Percentiles rank a stretch among this genome's conserved stretches.
phyloP scores from a whole-genome alignment of 1,140 invertebrate genomes.

The Lethocerus indicus region DNA sequence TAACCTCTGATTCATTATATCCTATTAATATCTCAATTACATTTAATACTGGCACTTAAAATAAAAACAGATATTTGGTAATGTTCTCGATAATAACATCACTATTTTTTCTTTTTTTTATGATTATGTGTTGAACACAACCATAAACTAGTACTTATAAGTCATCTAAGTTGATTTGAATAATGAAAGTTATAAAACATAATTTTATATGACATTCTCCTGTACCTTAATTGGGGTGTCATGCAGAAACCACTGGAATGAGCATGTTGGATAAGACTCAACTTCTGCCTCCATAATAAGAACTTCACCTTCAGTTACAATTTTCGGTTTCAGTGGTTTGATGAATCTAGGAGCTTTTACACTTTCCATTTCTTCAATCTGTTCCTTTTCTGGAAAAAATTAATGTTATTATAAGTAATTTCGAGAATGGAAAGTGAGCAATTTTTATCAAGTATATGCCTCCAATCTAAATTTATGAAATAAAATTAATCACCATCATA shows the following conservation, averaged over 20 bases:
- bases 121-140: background rate
- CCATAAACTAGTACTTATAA: too few relatives aligned
- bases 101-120: background rate
- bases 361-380: conserved; percentile 32
- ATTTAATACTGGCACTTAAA: background rate
- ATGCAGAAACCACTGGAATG: conserved; percentile 74
- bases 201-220: too few relatives aligned
- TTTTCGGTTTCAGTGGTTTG: conserved; percentile 48
- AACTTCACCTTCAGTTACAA: conserved; percentile 52
- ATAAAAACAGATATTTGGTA: background rate
- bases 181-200: too few relatives aligned
- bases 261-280: conserved; percentile 55
- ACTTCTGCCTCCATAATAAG: conserved; percentile 62
- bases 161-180: background rate
- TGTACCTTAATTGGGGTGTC: conserved; percentile 29
- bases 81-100: background rate
- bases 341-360: conserved; percentile 56
- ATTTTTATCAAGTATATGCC: too few relatives aligned
- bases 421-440: too few relatives aligned
- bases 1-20: background rate
- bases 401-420: too few relatives aligned
- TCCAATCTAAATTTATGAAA: too few relatives aligned
- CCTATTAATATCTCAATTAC: background rate
- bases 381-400: conserved; percentile 32
- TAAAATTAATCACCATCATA: too few relatives aligned